Evolutionary conservation across 2,113 vertebrate genomes (phyloP).

Genomic region (Leptodactylus fuscus): DNA sequence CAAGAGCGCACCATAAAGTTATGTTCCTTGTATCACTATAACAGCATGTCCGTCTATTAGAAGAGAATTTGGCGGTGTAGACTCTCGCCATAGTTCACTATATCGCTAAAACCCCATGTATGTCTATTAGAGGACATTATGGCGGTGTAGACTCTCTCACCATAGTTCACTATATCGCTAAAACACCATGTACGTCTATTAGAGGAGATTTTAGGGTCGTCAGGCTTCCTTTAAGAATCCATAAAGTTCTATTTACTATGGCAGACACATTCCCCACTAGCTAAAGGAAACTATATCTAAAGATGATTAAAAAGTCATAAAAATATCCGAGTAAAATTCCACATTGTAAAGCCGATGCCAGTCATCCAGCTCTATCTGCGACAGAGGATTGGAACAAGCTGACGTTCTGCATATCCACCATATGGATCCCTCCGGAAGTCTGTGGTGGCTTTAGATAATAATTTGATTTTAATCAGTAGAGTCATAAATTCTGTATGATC

Average conservation of each 20-base stretch:
- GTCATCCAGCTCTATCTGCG: neutral
- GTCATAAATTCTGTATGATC: slow-evolving; percentile 12
- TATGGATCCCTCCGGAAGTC: neutral
- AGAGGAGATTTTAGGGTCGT: too few relatives aligned
- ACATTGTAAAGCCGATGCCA: neutral
- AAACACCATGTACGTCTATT: too few relatives aligned
- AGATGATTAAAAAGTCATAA: neutral
- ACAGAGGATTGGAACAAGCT: neutral
- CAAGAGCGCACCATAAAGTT: too few relatives aligned
- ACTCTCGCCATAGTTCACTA: too few relatives aligned
- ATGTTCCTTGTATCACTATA: too few relatives aligned
- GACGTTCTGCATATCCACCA: slow-evolving; percentile 12
- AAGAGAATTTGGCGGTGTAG: too few relatives aligned
- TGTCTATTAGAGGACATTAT: too few relatives aligned
- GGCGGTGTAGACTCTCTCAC: too few relatives aligned
- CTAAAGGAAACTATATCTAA: neutral
- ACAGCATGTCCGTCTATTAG: too few relatives aligned
- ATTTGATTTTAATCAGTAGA: slow-evolving; percentile 32
- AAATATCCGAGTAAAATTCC: neutral
- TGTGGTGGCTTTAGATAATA: slow-evolving; percentile 20
- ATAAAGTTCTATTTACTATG: neutral
- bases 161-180: too few relatives aligned
- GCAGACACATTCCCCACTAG: neutral
- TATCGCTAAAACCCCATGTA: too few relatives aligned
- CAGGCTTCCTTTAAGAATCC: too few relatives aligned